Percentiles rank a stretch among this genome's conserved stretches.
These are phyloP conservation scores for Astropecten irregularis DNA, from an alignment of 53 echinoderm and acorn worm genomes.

Conservation along the genomic window DNA sequence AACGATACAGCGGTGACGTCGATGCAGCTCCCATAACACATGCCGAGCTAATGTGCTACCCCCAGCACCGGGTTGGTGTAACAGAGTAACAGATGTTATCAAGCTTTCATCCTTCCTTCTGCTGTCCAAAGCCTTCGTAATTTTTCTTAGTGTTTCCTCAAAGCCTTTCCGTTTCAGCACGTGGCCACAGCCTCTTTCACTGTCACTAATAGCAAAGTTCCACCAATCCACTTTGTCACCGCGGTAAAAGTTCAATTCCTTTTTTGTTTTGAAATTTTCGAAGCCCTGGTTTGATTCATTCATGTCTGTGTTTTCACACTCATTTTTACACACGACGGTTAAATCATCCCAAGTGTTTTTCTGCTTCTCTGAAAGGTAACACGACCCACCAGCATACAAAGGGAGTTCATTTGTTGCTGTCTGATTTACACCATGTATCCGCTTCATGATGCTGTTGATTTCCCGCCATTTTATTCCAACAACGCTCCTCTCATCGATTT, in stretches of 20 bases:
- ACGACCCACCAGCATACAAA: constrained; percentile 7
- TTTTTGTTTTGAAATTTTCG: constrained; percentile 12
- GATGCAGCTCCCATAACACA: constrained; percentile 68
- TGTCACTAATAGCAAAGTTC: constrained; percentile 70
- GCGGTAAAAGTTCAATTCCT: constrained; percentile 71
- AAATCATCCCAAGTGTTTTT: constrained; percentile 59
- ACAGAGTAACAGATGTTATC: constrained; percentile 45
- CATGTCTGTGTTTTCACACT: constrained; percentile 77
- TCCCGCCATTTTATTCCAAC: constrained; percentile 43
- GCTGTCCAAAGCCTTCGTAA: constrained; percentile 7
- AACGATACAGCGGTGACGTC: constrained; percentile 56
- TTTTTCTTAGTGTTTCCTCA: constrained; percentile 1
- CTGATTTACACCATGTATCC: constrained; percentile 42
- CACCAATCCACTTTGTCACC: constrained; percentile 74
- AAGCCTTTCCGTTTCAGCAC: constrained; percentile 54
- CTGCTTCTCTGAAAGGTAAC: constrained; percentile 36
- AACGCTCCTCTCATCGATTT: constrained; percentile 48
- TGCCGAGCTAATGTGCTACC: constrained; percentile 73
- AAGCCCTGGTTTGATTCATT: constrained; percentile 47
- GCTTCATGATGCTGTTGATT: constrained; percentile 49
- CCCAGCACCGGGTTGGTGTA: constrained; percentile 77
- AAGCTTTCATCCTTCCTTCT: background rate
- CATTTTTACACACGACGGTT: constrained; percentile 64
- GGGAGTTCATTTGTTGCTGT: constrained; percentile 13
- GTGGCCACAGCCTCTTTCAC: constrained; percentile 59